phyloP scores from a whole-genome alignment of 2,113 vertebrate species.

The Plotosus lineatus region DNA sequence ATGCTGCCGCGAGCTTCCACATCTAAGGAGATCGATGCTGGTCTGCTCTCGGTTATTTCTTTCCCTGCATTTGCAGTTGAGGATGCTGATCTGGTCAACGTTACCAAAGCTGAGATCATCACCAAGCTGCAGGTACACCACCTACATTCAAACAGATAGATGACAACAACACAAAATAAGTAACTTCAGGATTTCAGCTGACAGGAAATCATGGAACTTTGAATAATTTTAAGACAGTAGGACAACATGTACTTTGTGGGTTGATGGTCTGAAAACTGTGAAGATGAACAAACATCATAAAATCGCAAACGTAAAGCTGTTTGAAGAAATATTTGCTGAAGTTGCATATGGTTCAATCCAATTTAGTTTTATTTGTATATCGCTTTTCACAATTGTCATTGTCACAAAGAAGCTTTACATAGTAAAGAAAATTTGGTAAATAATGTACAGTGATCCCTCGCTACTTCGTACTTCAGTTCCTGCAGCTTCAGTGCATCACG shows the following conservation, averaged over 20 bases:
- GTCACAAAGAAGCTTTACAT: too few species aligned
- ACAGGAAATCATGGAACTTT: background rate
- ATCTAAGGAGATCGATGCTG: constrained; percentile 96
- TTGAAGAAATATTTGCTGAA: background rate
- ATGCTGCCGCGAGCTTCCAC: constrained; percentile 97
- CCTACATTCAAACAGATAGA: background rate
- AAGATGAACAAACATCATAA: background rate
- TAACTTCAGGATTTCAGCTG: background rate
- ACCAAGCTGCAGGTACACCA: constrained; percentile 86
- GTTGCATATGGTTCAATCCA: too few species aligned
- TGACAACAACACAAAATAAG: background rate
- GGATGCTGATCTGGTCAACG: constrained; percentile 86
- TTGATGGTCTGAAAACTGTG: background rate
- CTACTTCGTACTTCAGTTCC: too few species aligned
- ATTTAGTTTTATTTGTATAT: too few species aligned
- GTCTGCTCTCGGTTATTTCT: constrained; percentile 94
- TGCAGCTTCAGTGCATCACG: too few species aligned
- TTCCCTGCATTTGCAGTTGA: constrained; percentile 98
- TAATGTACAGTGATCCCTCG: too few species aligned
- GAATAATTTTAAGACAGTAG: background rate
- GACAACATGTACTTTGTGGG: background rate
- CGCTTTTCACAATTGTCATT: too few species aligned
- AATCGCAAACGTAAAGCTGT: background rate
- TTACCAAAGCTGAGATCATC: constrained; percentile 95
- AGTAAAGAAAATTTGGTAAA: too few species aligned